Base-by-base conservation (phyloP, 2,797 vertebrate genomes). In the Periophthalmus magnuspinnatus region DNA sequence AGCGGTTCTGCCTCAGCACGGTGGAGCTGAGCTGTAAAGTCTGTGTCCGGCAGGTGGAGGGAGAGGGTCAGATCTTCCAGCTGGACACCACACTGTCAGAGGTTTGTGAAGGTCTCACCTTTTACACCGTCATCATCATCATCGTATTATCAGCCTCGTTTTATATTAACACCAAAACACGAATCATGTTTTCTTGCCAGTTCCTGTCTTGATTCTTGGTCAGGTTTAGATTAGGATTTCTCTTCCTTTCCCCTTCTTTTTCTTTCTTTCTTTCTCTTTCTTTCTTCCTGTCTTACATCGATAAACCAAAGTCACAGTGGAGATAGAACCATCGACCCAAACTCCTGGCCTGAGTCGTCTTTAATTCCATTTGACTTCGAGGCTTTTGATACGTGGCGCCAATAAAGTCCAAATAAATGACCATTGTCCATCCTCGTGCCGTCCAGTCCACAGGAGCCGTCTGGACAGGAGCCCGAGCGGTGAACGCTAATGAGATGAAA, bases 21-120 rank as follows among this genome's bases (percentile, higher is more conserved):
- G 79, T 93, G 76, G 95, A 97, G 67, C 92, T 99, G 70, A 89
- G 94, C 67, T 99, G 97, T 82, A 99, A 99, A 81, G 95, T 99
- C 55, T 99, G 97, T 0, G 96, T 99, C 65, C 92, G 97, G 3
- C 98, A 99, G 89, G 97, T 99, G 0, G 97, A 99, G 88, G 98
- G 97, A 56, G 97, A 99, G 79, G 98, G 98, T 3, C 97, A 99
- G 91, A 99, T 99, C 75, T 98, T 99, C 84, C 97, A 99, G 88
- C 94, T 99, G 61, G 95, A 95, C 91, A 97, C 95, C 38, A 95
- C 94, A 0, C 82, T 99, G 72, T 95, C 95, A 28, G 97, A 99
- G 95, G 98, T 99, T 83, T 19, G 84, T 5, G 34, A 24, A 14
- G n/a, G 19, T 60, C 2, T 60, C 9, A 19, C 60, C 32, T 19